Evolutionary conservation across 64 coral and sea anemone genomes (phyloP).

Genomic region (Catalaphyllia jardinei): DNA sequence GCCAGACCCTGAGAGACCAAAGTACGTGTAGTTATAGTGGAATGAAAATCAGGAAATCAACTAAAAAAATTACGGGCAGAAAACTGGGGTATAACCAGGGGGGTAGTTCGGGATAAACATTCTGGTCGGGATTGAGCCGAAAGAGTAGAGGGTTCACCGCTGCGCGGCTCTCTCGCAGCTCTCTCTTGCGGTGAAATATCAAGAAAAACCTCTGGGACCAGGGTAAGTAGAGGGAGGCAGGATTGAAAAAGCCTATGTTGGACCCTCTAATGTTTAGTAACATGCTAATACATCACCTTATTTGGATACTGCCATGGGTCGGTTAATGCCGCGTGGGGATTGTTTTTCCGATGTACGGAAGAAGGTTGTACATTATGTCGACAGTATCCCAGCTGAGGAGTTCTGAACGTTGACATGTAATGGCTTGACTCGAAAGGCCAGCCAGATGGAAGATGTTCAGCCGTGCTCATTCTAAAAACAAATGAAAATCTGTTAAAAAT

Average conservation of each 20-base stretch:
- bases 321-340: conserved; percentile 53
- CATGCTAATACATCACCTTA: conserved; percentile 21
- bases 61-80: too few species aligned
- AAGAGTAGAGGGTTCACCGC: too few species aligned
- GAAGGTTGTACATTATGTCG: conserved; percentile 47
- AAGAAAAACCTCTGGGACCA: too few species aligned
- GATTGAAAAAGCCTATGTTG: not conserved
- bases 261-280: not conserved
- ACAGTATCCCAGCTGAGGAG: conserved; percentile 58
- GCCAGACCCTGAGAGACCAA: too few species aligned
- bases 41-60: too few species aligned
- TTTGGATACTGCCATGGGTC: conserved; percentile 70
- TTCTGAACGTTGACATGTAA: conserved; percentile 64
- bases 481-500: not conserved
- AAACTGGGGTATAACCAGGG: too few species aligned
- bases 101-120: too few species aligned
- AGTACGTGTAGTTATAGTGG: too few species aligned
- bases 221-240: too few species aligned
- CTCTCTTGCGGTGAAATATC: too few species aligned
- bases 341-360: conserved; percentile 67
- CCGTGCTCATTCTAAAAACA: conserved; percentile 51
- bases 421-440: conserved; percentile 70
- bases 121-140: too few species aligned
- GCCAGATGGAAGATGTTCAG: conserved; percentile 58
- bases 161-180: too few species aligned